Evolutionary conservation across 2,797 vertebrate genomes (phyloP), one percentile per base, ranked within the genome.

Genomic region (Chrysocyon brachyurus): DNA sequence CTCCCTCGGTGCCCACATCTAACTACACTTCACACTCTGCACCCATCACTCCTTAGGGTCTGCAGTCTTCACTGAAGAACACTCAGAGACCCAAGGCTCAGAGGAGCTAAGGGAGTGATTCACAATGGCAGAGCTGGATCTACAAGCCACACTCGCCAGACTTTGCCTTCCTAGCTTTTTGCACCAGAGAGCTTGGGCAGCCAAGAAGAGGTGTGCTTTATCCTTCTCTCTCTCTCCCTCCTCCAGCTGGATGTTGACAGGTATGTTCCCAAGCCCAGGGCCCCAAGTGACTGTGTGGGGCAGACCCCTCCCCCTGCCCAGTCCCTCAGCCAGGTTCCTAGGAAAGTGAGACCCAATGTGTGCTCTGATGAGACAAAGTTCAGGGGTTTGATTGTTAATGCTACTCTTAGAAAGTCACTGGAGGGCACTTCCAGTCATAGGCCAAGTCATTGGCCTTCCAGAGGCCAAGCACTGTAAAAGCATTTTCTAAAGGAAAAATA

Each of bases 291-390:
- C 33, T 70, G 19, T 70, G 68, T 19, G 6, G 56, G 56, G 56
- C 21, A 1, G 5, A 36, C 2, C 9, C 68, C 33, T 22, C 17
- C 68, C 19, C 5, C 68, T 2, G 0, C 17, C 21, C 1, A 46
- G 0, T 2, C 33, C 33, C 33, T 33, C 19, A 5, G 66, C 66
- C 7, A n/a, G 24, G 33, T 6, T 73, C 36, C 40, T 24, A 9
- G 40, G 14, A 75, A 14, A 28, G 3, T 75, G 72, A 75, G 72
- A 17, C 3, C 46, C 72, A 28, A 28, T 12, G 36, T 46, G 5
- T 40, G 36, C 36, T 73, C 33, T 24, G 36, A 40, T 40, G 9
- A 73, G 36, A 24, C 6, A 1, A 40, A 2, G 22, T 26, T 46
- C 12, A 26, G 36, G 70, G 70, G 36, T 73, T 24, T 0, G 70